phyloP scores from a whole-genome alignment of 2,797 vertebrate genomes.

The Lagodon rhomboides region DNA sequence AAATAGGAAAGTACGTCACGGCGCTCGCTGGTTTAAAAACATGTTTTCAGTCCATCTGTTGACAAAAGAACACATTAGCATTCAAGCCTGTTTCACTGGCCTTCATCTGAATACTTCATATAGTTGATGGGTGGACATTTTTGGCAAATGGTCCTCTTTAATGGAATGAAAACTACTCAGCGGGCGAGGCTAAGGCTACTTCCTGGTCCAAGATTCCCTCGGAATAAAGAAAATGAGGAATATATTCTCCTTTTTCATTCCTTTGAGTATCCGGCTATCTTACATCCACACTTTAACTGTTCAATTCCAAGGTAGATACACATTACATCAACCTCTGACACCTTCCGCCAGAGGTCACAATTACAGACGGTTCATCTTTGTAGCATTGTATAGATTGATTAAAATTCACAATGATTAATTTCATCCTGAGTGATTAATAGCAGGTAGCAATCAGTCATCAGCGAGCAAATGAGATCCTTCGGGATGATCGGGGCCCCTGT shows the following conservation, averaged over 20 bases:
- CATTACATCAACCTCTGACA: constrained; percentile 25
- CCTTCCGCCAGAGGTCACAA: constrained; percentile 25
- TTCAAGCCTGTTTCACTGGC: neutral
- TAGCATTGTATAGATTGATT: constrained; percentile 12
- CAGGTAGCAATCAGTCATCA: constrained; percentile 9
- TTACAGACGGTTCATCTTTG: neutral
- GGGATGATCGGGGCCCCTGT: constrained; percentile 17
- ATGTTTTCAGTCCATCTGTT: neutral
- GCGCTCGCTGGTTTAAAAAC: neutral
- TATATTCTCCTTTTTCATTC: neutral
- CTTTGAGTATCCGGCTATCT: neutral
- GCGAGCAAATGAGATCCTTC: constrained; percentile 25
- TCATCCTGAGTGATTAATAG: constrained; percentile 32
- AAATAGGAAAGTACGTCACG: neutral
- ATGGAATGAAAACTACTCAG: constrained; percentile 22
- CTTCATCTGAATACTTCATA: neutral
- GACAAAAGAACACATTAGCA: neutral
- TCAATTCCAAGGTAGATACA: constrained; percentile 16
- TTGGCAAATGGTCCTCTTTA: neutral
- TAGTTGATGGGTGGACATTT: neutral
- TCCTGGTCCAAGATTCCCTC: neutral
- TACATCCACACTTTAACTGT: neutral
- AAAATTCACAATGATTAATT: constrained; percentile 27
- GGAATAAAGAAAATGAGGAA: neutral
- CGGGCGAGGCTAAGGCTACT: neutral